Evolutionary conservation across 2,113 vertebrate species (phyloP).

Genomic region (Nannospalax galili): DNA sequence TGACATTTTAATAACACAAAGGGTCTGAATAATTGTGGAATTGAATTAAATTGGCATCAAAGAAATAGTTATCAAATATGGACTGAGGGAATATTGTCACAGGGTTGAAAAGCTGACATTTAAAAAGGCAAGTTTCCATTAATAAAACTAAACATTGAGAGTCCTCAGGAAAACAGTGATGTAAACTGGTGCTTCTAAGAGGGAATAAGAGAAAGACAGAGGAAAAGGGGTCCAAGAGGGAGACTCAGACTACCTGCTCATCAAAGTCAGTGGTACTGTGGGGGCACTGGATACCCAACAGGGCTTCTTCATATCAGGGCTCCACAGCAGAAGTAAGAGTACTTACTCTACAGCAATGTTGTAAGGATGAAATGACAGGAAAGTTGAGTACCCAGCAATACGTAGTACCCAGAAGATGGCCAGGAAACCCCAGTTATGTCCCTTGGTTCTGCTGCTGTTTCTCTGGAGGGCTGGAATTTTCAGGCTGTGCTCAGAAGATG

Average conservation of each 20-base stretch:
- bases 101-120: background rate
- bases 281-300: background rate
- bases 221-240: background rate
- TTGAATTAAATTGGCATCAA: background rate
- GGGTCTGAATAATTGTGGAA: background rate
- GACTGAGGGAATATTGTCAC: background rate
- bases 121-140: background rate
- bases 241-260: background rate
- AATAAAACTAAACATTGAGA: background rate
- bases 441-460: background rate
- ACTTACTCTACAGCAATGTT: background rate
- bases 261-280: background rate
- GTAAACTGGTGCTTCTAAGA: background rate
- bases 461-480: background rate
- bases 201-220: background rate
- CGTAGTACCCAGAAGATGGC: background rate
- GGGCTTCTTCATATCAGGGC: too few relatives aligned
- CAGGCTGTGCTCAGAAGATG: accelerated
- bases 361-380: background rate
- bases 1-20: constrained; percentile 32
- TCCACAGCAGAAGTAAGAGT: background rate
- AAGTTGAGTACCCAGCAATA: background rate
- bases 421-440: background rate
- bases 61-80: background rate
- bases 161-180: background rate